Conservation (phyloP, 2,888 invertebrate genomes). For the Lomographa bimaculata region DNA sequence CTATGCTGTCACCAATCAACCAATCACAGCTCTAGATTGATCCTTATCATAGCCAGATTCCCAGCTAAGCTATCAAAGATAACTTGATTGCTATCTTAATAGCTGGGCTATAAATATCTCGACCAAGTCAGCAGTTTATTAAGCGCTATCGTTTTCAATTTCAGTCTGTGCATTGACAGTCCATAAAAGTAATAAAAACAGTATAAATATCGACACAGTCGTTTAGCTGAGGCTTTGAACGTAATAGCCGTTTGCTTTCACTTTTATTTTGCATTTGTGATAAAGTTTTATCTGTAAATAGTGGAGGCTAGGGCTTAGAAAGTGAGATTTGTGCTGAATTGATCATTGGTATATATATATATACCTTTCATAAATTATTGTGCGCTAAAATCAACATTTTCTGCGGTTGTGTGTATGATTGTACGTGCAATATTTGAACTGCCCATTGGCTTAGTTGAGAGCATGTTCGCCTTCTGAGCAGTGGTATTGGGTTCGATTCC, state of each 20-base stretch:
- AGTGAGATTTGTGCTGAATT: no score
- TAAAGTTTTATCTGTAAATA: constrained; percentile 20
- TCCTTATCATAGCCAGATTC: background rate
- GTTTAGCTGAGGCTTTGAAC: constrained; percentile 10
- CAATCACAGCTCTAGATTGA: no score
- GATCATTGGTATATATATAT: no score
- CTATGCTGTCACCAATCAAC: background rate
- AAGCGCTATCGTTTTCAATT: constrained; percentile 11
- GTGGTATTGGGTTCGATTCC: no score
- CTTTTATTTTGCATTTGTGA: constrained; percentile 31
- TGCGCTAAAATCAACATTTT: no score
- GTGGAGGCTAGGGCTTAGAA: constrained; percentile 15
- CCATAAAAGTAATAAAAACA: constrained; percentile 18
- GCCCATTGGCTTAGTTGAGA: no score
- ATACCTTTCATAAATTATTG: no score
- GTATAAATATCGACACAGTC: constrained; percentile 8
- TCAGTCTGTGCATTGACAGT: constrained; percentile 14
- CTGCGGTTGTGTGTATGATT: no score
- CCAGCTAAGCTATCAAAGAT: background rate
- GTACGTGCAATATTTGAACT: no score
- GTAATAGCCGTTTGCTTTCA: constrained; percentile 27
- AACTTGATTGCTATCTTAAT: constrained; percentile 3
- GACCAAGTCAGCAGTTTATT: constrained; percentile 10
- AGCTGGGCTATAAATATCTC: constrained; percentile 8
- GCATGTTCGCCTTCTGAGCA: no score